Evolutionary conservation across 2,113 vertebrate species (phyloP), one percentile per base, ranked within the genome.

Genomic region (Alexandromys fortis): DNA sequence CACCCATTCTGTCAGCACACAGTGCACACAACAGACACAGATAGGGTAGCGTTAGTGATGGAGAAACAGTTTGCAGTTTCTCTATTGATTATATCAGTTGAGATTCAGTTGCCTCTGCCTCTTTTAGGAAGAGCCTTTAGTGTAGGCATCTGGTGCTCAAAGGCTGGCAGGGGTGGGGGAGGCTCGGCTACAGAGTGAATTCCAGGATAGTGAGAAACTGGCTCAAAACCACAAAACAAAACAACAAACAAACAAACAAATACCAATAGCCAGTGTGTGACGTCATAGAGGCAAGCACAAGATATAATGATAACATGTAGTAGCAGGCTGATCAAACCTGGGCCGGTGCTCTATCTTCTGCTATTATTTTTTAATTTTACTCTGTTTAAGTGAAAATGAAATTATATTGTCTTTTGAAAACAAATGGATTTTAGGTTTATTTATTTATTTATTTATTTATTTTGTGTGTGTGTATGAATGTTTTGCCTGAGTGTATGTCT

Each of bases 41-140:
- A 94, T 45, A 78, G 67, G 81, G 52, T 72, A 93, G 58, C 11
- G 38, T 65, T 94, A 78, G 68, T 93, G 38, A 87, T 95, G 92
- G 45, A 92, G 65, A 95, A 93, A 83, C 33, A 55, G 17, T 67
- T 83, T 94, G 7, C 17, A 75, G 68, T 17, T 82, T 90, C 38
- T 73, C 68, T 86, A 38, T 67, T 17, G 68, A 45, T 90, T 89
- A 65, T 47, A 68, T 89, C 72, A 68, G 52, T 70, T 67, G 42
- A 85, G 61, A 55, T 91, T 93, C n/a, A 61, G 7, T 77, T 73
- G 13, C 33, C 26, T 38, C 42, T 76, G 30, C 30, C 65, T 92
- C 52, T 96, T 83, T 83, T 33, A 92, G 86, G 79, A 89, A 75
- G 68, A 65, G 1, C 35, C 26, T 83, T 91, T 77, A 75, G 88